Evolutionary conservation across 1,140 invertebrate species (phyloP).

Genomic region (Tenebrio molitor): DNA sequence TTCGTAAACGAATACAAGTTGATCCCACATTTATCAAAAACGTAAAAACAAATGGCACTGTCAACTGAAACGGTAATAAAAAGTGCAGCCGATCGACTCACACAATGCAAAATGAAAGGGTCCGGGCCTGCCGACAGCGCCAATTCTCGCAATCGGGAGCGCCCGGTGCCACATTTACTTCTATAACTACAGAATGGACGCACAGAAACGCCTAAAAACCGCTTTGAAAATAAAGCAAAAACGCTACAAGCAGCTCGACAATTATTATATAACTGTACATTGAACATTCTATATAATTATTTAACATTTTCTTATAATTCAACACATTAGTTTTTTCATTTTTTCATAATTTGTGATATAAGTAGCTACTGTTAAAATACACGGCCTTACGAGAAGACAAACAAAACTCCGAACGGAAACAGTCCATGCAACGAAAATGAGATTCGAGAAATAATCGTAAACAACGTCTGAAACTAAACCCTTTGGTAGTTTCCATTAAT

Average conservation of each 20-base stretch:
- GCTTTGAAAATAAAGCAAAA: conserved; percentile 34
- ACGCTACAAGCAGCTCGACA: conserved; percentile 33
- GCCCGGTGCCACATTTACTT: background rate
- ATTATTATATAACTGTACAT: conserved; percentile 46
- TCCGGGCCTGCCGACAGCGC: conserved; percentile 2
- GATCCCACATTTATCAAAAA: conserved; percentile 27
- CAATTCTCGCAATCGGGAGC: background rate
- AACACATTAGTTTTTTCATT: conserved; percentile 22
- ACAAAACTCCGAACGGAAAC: background rate
- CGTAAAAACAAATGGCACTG: conserved; percentile 31
- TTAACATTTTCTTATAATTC: conserved; percentile 40
- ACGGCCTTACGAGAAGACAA: conserved; percentile 29
- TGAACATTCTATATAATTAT: conserved; percentile 49
- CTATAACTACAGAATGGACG: conserved; percentile 5
- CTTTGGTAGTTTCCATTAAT: conserved; percentile 4
- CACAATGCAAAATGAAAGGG: background rate
- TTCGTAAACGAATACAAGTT: conserved; percentile 23
- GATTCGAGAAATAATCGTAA: conserved; percentile 2
- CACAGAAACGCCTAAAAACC: conserved; percentile 39
- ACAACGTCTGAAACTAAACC: conserved; percentile 3
- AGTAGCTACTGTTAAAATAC: conserved; percentile 38
- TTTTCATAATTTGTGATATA: conserved; percentile 19
- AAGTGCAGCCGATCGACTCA: conserved; percentile 12
- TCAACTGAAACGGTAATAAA: conserved; percentile 12
- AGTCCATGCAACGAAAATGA: background rate